These are phyloP conservation scores for Zygogramma bicolorata DNA, from an alignment of 2,888 invertebrate species.

Conservation along the genomic window DNA sequence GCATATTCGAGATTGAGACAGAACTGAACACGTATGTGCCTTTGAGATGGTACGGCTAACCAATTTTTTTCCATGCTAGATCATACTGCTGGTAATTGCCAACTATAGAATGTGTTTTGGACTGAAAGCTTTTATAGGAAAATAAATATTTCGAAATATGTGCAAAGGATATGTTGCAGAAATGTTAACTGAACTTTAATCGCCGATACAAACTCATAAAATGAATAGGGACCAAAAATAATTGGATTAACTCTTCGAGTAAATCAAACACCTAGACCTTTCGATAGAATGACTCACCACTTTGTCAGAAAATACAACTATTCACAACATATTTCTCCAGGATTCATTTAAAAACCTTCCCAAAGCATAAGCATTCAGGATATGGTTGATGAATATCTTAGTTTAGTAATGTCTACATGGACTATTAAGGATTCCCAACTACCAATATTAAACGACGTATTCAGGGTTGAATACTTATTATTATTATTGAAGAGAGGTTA, in stretches of 20 bases:
- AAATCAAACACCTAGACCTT: too few species aligned
- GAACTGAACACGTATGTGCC: too few species aligned
- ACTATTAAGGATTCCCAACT: neutral
- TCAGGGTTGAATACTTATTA: neutral
- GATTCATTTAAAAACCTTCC: neutral
- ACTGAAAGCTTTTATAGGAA: neutral
- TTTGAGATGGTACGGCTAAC: neutral
- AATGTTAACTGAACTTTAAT: too few species aligned
- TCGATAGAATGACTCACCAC: too few species aligned
- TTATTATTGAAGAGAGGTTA: neutral
- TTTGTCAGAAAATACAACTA: neutral
- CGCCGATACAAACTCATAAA: too few species aligned
- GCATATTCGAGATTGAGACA: too few species aligned
- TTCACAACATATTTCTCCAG: slow-evolving; percentile 3
- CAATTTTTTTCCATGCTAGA: neutral
- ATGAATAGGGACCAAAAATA: neutral
- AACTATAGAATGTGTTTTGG: neutral
- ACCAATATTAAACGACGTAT: neutral
- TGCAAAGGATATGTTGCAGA: neutral
- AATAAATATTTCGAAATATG: neutral
- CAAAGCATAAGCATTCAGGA: neutral
- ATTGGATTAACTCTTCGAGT: too few species aligned
- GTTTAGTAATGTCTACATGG: neutral
- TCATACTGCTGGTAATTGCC: neutral
- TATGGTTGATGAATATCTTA: neutral